Evolutionary conservation across 1,140 invertebrate species (phyloP).

Genomic region (Tachypleus tridentatus): DNA sequence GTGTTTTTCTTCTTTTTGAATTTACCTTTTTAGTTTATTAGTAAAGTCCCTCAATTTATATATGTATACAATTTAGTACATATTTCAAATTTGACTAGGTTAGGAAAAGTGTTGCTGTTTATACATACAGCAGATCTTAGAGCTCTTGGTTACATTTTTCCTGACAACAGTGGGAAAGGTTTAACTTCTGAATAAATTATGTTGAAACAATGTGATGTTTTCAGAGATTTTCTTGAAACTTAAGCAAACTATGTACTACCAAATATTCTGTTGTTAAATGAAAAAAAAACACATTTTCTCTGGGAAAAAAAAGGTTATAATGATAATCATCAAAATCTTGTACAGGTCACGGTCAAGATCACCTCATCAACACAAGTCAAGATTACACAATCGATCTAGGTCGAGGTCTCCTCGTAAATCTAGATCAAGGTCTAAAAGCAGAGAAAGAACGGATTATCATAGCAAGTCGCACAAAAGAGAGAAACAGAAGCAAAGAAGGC

Average conservation of each 20-base stretch:
- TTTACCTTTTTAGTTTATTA: too few species aligned
- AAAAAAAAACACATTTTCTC: neutral
- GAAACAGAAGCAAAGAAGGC: constrained; percentile 6
- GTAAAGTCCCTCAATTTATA: too few species aligned
- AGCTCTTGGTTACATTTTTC: too few species aligned
- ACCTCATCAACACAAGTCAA: neutral
- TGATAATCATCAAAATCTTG: neutral
- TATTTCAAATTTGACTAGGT: too few species aligned
- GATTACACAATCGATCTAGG: constrained; percentile 4
- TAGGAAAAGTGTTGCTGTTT: too few species aligned
- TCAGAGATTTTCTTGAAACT: too few species aligned
- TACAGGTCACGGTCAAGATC: neutral
- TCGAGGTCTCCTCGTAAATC: constrained; percentile 10
- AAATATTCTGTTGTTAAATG: neutral
- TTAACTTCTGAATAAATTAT: too few species aligned
- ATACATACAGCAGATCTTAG: too few species aligned
- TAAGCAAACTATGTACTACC: neutral
- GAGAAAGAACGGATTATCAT: constrained; percentile 22
- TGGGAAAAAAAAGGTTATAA: neutral
- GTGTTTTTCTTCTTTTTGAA: too few species aligned
- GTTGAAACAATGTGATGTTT: too few species aligned
- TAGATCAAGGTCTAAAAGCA: constrained; percentile 18
- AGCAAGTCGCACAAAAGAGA: constrained; percentile 6
- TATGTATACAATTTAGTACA: too few species aligned
- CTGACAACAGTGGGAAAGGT: too few species aligned